Evolutionary conservation across 1,140 invertebrate genomes (phyloP).

Genomic region (Solen grandis): DNA sequence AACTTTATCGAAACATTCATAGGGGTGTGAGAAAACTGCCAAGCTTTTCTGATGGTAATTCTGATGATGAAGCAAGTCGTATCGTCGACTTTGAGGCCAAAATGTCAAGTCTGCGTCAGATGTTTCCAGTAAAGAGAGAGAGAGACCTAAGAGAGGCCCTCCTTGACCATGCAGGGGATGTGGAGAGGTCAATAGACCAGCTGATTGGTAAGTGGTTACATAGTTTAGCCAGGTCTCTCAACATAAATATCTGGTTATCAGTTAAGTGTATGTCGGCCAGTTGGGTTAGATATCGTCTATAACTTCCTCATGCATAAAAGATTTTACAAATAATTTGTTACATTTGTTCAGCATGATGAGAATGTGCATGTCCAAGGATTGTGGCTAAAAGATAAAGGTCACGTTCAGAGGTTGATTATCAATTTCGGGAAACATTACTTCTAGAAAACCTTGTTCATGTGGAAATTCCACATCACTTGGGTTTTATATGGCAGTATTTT

Average conservation of each 20-base stretch:
- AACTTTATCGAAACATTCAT: no score
- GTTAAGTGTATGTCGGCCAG: no score
- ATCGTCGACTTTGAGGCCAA: conserved; percentile 37
- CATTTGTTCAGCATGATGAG: conserved; percentile 28
- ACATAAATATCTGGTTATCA: no score
- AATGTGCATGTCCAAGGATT: conserved; percentile 6
- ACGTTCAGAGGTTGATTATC: no score
- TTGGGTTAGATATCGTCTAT: not conserved
- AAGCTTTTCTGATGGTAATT: conserved; percentile 17
- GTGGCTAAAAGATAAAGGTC: no score
- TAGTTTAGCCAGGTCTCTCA: no score
- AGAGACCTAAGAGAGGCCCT: conserved; percentile 53
- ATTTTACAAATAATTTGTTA: not conserved
- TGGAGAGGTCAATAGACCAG: conserved; percentile 55
- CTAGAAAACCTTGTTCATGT: no score
- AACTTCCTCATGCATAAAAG: not conserved
- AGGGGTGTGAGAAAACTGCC: conserved; percentile 18
- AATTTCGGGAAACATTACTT: no score
- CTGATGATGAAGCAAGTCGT: conserved; percentile 18
- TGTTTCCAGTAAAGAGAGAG: conserved; percentile 53
- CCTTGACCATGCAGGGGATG: conserved; percentile 40
- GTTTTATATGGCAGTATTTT: no score
- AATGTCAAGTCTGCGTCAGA: conserved; percentile 44
- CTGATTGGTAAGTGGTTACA: conserved; percentile 30
- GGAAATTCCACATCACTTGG: no score